Evolutionary conservation across 1,140 invertebrate genomes (phyloP).

Genomic region (Trichogramma pretiosum): DNA sequence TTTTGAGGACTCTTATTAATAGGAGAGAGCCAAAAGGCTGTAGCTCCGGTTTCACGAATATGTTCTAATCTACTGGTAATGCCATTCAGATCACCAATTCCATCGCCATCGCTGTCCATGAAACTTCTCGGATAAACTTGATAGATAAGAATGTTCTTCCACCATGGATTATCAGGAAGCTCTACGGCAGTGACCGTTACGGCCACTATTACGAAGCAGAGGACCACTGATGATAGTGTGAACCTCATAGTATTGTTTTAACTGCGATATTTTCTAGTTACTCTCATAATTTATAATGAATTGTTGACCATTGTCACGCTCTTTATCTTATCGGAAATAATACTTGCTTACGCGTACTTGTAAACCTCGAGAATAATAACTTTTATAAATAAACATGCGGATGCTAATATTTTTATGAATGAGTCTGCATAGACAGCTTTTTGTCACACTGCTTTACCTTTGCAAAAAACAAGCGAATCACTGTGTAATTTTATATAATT

Average conservation of each 20-base stretch:
- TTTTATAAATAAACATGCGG: no score
- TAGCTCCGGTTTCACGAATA: slow-evolving; percentile 55
- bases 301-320: background rate
- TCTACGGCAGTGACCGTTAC: background rate
- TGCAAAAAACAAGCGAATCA: no score
- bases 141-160: slow-evolving; percentile 62
- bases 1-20: slow-evolving; percentile 50
- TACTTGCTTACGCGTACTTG: no score
- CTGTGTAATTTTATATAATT: no score
- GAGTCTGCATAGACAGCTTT: no score
- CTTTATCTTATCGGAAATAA: no score
- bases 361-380: no score
- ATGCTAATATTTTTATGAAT: no score
- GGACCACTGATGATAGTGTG: background rate
- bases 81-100: slow-evolving; percentile 64
- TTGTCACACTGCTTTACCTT: no score
- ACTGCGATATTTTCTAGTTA: background rate
- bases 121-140: slow-evolving; percentile 75
- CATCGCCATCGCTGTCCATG: slow-evolving; percentile 67
- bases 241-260: background rate
- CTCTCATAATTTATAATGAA: background rate
- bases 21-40: slow-evolving; percentile 56
- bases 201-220: no score
- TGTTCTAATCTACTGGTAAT: slow-evolving; percentile 55
- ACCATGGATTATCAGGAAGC: slow-evolving; percentile 50